Percentiles rank a stretch among this genome's conserved stretches.
Conservation (phyloP, 1,140 invertebrate species). For the Drosophila prosaltans region DNA sequence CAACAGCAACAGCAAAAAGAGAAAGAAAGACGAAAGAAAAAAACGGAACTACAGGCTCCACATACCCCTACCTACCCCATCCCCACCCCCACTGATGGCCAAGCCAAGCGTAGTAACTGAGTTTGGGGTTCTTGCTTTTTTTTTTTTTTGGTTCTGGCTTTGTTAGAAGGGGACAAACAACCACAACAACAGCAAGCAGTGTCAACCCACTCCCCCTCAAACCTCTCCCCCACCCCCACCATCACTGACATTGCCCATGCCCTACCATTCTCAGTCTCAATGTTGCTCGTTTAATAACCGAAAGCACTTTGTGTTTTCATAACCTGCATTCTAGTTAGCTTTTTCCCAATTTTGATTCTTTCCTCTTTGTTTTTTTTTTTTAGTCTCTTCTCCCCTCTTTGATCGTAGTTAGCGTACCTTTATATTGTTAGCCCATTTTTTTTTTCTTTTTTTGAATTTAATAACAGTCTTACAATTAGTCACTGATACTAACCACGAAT, state of each 20-base stretch:
- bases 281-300: slow-evolving; percentile 60
- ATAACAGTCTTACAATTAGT: slow-evolving; percentile 47
- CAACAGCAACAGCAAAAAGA: slow-evolving; percentile 24
- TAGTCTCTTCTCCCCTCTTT: slow-evolving; percentile 20
- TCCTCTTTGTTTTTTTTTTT: slow-evolving; percentile 12
- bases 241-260: too few species aligned
- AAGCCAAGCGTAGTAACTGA: slow-evolving; percentile 65
- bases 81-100: neutral
- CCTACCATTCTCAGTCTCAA: slow-evolving; percentile 8
- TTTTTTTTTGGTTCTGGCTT: slow-evolving; percentile 40
- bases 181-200: slow-evolving; percentile 11
- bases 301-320: slow-evolving; percentile 70
- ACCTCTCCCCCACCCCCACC: neutral
- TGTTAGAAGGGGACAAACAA: slow-evolving; percentile 49
- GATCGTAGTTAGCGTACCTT: slow-evolving; percentile 22
- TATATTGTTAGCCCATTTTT: neutral
- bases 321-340: slow-evolving; percentile 66
- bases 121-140: slow-evolving; percentile 43
- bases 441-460: slow-evolving; percentile 33
- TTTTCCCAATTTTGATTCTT: slow-evolving; percentile 26
- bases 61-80: neutral
- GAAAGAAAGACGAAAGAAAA: too few species aligned
- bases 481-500: slow-evolving; percentile 30
- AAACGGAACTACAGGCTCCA: slow-evolving; percentile 43
- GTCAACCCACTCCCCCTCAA: neutral